A percentile compares a stretch with the other conserved stretches of the same genome.
Evolutionary conservation across 2,888 invertebrate genomes (phyloP).

Genomic region (Epinotia ramella): DNA sequence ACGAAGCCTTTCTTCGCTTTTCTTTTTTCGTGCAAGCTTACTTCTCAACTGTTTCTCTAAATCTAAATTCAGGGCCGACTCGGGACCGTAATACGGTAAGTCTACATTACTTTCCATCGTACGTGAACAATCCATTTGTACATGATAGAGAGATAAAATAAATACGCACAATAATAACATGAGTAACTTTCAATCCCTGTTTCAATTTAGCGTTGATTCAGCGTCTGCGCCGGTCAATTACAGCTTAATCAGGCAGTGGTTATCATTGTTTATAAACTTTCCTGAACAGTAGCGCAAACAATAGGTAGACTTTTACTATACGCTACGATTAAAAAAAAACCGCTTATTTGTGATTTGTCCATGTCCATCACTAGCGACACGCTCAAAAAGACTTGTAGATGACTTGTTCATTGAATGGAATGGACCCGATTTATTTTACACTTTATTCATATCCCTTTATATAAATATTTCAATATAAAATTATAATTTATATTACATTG

Average conservation of each 20-base stretch:
- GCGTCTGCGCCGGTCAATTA: constrained; percentile 7
- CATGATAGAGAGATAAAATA: constrained; percentile 5
- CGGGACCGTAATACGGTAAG: constrained; percentile 13
- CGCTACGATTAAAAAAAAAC: not conserved
- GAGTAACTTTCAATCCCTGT: not conserved
- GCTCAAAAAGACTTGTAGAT: not conserved
- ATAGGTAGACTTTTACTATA: not conserved
- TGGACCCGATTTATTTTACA: not conserved
- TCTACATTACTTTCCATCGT: constrained; percentile 6
- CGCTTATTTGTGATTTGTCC: not conserved
- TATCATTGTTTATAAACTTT: constrained; percentile 42
- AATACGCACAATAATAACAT: constrained; percentile 17
- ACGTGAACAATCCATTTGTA: not conserved
- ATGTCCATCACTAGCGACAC: constrained; percentile 16
- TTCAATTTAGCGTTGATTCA: constrained; percentile 7
- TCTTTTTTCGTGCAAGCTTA: constrained; percentile 24
- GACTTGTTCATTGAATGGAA: not conserved
- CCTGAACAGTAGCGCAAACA: not conserved
- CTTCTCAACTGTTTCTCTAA: constrained; percentile 9
- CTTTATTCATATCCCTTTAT: not conserved
- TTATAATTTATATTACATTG: not conserved
- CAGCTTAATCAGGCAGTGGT: constrained; percentile 4
- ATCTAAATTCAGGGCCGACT: not conserved
- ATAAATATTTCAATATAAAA: not conserved
- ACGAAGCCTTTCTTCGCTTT: constrained; percentile 17